Conservation (phyloP, 2,113 vertebrate species). For the Eulemur rufifrons region DNA sequence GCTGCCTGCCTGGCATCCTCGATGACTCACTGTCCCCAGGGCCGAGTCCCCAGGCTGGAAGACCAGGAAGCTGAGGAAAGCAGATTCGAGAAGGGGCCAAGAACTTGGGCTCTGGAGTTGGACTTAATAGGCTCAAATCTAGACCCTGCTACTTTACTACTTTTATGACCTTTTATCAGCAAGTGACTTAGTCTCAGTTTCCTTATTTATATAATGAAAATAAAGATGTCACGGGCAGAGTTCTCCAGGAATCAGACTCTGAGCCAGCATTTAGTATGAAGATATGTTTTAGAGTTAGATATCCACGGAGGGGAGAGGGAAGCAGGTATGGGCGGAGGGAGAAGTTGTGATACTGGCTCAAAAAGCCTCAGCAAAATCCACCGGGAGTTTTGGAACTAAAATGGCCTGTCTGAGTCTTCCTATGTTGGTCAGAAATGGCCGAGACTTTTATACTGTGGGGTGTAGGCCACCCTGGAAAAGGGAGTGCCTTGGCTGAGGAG, state of each 20-base stretch:
- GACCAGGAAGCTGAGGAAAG: conserved; percentile 17
- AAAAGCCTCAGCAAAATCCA: neutral
- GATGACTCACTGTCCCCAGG: neutral
- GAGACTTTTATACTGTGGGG: neutral
- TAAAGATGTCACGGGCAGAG: neutral
- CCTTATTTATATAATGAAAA: neutral
- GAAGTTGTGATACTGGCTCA: neutral
- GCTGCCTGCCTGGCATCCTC: neutral
- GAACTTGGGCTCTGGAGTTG: neutral
- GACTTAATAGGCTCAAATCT: neutral
- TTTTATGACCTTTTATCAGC: neutral
- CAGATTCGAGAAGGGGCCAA: neutral
- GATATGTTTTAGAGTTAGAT: neutral
- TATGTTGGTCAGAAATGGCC: neutral
- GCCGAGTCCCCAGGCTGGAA: neutral
- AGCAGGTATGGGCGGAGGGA: neutral
- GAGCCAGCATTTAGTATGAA: neutral
- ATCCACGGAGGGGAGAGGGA: neutral
- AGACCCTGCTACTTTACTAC: neutral
- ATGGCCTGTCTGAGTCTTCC: neutral
- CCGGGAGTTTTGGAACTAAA: neutral
- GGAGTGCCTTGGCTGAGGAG: neutral
- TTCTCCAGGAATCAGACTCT: neutral
- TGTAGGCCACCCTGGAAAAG: neutral
- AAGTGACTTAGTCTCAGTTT: conserved; percentile 2